Base-by-base conservation (phyloP, 2,888 invertebrate species). In the Vesta saturnalis region DNA sequence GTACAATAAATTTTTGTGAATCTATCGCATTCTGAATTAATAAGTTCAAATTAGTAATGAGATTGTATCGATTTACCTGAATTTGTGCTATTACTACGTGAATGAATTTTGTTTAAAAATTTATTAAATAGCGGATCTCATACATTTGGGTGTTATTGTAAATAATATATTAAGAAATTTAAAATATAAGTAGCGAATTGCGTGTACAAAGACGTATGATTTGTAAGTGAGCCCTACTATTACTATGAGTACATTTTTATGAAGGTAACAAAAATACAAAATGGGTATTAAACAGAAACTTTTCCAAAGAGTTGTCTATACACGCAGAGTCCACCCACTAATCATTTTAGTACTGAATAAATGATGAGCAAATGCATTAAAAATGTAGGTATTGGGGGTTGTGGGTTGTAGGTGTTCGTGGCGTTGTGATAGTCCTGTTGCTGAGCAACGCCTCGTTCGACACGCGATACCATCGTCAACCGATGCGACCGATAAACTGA, bases 401-500 rank as follows among this genome's bases (percentile, higher is more conserved):
- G 76, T 75, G 74, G 74, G 73, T 67, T 74, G 75, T 58, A 72
- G 74, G 73, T 67, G 62, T 60, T 69, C 62, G 74, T 72, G 72
- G 73, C 79, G 81, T 82, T 80, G 82, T 81, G 80, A 82, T 80
- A 80, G 81, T 79, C 76, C 74, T 71, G 82, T 83, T 81, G 81
- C 82, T 73, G 67, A 72, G 82, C 77, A 76, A 83, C 83, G 69
- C 67, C 67, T 70, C 75, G 75, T 70, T 74, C 77, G 76, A 80
- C 83, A 83, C 83, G 83, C 83, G 81, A 83, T 81, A 81, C 79
- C 75, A 81, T 82, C 83, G 81, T 83, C 83, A 83, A 76, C 77
- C 77, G 78, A 77, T 79, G 77, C 75, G 71, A 70, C 76, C 73
- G 76, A 73, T 74, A 74, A 74, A 72, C 69, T 71, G 74, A 69